A percentile compares a stretch with the other conserved stretches of the same genome.
Evolutionary conservation across 2,797 vertebrate species (phyloP).

Genomic region (Pangasius macronema): DNA sequence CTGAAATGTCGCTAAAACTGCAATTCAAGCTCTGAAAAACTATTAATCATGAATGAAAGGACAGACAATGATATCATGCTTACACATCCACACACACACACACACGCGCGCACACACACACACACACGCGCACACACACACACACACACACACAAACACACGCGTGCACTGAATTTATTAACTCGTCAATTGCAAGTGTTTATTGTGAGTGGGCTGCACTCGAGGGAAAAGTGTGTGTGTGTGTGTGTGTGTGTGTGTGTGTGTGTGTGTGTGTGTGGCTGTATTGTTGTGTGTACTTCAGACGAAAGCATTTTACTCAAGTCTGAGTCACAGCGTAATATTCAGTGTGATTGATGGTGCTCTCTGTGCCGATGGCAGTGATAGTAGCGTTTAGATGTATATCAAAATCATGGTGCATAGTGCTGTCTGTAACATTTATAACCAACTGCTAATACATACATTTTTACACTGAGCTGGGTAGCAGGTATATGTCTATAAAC

Average conservation of each 20-base stretch:
- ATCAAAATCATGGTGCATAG: constrained; percentile 19
- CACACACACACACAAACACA: constrained; percentile 27
- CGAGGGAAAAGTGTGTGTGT: constrained; percentile 39
- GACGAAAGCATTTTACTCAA: constrained; percentile 34
- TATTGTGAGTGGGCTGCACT: constrained; percentile 43
- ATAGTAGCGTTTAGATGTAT: constrained; percentile 43
- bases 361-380: constrained; percentile 28
- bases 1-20: constrained; percentile 25
- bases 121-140: constrained; percentile 30
- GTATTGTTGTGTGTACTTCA: constrained; percentile 11
- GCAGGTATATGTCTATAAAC: background rate
- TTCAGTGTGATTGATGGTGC: constrained; percentile 31
- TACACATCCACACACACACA: constrained; percentile 15
- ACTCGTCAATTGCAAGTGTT: constrained; percentile 36
- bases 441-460: background rate
- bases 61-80: constrained; percentile 12
- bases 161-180: constrained; percentile 41
- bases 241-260: constrained; percentile 34
- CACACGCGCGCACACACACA: background rate
- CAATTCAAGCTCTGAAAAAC: constrained; percentile 23
- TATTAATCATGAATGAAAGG: constrained; percentile 50
- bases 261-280: constrained; percentile 23
- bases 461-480: background rate
- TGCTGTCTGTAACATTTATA: constrained; percentile 29
- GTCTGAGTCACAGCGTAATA: constrained; percentile 21